Evolutionary conservation across 2,888 invertebrate species (phyloP).

Genomic region (Rhingia rostrata): DNA sequence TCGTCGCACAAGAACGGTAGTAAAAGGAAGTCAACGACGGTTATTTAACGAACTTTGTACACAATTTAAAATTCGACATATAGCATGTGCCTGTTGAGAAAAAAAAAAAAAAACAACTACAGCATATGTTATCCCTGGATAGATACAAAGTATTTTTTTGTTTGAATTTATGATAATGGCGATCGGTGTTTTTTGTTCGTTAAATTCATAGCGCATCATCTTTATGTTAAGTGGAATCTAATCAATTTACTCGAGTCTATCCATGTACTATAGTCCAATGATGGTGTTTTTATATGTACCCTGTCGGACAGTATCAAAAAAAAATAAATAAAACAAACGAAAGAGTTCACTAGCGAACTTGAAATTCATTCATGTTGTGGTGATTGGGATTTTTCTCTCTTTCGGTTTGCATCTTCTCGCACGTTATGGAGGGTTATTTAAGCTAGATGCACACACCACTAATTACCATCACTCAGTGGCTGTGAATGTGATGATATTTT

Average conservation of each 20-base stretch:
- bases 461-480: constrained; percentile 23
- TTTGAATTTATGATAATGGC: constrained; percentile 58
- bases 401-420: constrained; percentile 16
- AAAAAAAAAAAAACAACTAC: constrained; percentile 27
- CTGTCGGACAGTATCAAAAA: neutral
- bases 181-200: constrained; percentile 67
- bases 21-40: constrained; percentile 70
- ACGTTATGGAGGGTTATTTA: constrained; percentile 21
- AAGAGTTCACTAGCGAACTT: constrained; percentile 67
- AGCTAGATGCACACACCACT: constrained; percentile 32
- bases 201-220: constrained; percentile 61
- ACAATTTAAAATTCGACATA: constrained; percentile 44
- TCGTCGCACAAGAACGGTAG: constrained; percentile 44
- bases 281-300: neutral
- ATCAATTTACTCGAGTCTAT: constrained; percentile 45
- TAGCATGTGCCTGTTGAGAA: constrained; percentile 60
- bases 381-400: constrained; percentile 25
- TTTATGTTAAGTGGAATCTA: constrained; percentile 54
- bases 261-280: neutral
- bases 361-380: constrained; percentile 61
- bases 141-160: neutral
- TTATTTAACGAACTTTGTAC: constrained; percentile 69
- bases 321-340: too few relatives aligned
- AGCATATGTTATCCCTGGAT: constrained; percentile 62
- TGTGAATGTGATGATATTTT: constrained; percentile 18